phyloP scores from a whole-genome alignment of 2,113 vertebrate genomes.

The Microtus oregoni region DNA sequence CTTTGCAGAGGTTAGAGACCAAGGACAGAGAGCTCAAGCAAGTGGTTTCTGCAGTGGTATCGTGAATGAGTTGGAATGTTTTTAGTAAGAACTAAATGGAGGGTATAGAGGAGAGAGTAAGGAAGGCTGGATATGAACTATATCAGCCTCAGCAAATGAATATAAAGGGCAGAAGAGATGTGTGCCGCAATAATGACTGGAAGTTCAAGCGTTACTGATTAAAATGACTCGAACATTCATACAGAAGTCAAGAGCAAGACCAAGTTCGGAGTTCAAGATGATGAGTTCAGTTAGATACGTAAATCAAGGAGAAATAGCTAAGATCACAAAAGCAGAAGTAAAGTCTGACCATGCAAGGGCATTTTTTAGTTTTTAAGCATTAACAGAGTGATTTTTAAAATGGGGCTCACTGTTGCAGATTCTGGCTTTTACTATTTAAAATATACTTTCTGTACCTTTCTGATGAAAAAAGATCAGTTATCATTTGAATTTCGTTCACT shows the following conservation, averaged over 20 bases:
- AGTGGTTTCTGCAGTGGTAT: conserved; percentile 1
- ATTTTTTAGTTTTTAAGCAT: conserved; percentile 36
- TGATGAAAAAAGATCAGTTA: conserved; percentile 9
- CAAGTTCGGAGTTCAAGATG: conserved; percentile 8
- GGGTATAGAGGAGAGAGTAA: not conserved
- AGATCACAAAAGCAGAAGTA: conserved; percentile 25
- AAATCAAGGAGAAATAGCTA: conserved; percentile 44
- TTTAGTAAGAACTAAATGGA: conserved; percentile 52
- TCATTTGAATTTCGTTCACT: conserved; percentile 15
- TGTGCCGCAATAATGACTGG: conserved; percentile 43
- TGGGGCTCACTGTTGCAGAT: conserved; percentile 40
- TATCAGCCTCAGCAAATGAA: conserved; percentile 46
- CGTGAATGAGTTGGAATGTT: conserved; percentile 15
- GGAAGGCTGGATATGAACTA: not conserved
- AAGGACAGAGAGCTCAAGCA: conserved; percentile 17
- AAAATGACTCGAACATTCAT: conserved; percentile 22
- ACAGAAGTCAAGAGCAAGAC: conserved; percentile 31
- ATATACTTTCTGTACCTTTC: conserved; percentile 12
- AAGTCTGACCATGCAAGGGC: not conserved
- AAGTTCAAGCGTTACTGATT: conserved; percentile 48
- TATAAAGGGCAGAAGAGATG: conserved; percentile 34
- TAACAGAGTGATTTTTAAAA: conserved; percentile 39
- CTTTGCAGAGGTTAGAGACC: conserved; percentile 33
- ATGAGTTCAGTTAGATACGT: conserved; percentile 40
- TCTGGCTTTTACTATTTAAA: conserved; percentile 52